These are phyloP conservation scores for Poeciliopsis turneri DNA, from an alignment of 2,797 vertebrate species.

Conservation along the genomic window DNA sequence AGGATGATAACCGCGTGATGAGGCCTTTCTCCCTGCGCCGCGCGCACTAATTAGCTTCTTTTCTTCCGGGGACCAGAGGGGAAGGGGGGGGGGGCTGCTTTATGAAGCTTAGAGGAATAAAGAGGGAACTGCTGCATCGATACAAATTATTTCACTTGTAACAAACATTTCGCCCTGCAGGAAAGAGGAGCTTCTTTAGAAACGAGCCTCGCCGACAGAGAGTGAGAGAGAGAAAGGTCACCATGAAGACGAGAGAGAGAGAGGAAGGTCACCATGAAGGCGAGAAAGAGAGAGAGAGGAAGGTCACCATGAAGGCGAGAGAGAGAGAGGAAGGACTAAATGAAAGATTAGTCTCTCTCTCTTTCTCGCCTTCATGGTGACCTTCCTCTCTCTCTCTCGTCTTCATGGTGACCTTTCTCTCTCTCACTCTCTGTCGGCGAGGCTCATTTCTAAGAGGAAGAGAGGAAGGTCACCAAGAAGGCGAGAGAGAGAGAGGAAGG, in stretches of 20 bases:
- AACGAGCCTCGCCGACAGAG: conserved; percentile 29
- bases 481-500: neutral
- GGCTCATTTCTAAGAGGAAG: no score
- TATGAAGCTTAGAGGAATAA: conserved; percentile 65
- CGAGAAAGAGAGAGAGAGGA: no score
- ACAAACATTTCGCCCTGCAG: conserved; percentile 71
- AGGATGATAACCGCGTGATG: conserved; percentile 68
- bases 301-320: no score
- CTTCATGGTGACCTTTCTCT: no score
- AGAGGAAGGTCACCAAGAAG: no score
- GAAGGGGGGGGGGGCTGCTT: conserved; percentile 55
- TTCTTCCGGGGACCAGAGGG: conserved; percentile 3
- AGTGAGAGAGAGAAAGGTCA: neutral
- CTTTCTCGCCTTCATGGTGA: no score
- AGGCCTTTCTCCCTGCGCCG: conserved; percentile 53
- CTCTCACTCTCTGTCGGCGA: no score
- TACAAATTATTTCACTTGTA: conserved; percentile 79
- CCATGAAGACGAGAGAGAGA: no score
- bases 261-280: no score
- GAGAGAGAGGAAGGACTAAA: no score
- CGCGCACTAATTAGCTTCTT: conserved; percentile 71
- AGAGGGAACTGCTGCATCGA: conserved; percentile 78
- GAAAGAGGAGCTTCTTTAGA: conserved; percentile 67
- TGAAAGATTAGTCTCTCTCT: no score
- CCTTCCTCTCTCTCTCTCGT: no score